Evolutionary conservation across 1,140 invertebrate species (phyloP), one percentile per base, ranked within the genome.

Genomic region (Phymorhynchus buccinoides): DNA sequence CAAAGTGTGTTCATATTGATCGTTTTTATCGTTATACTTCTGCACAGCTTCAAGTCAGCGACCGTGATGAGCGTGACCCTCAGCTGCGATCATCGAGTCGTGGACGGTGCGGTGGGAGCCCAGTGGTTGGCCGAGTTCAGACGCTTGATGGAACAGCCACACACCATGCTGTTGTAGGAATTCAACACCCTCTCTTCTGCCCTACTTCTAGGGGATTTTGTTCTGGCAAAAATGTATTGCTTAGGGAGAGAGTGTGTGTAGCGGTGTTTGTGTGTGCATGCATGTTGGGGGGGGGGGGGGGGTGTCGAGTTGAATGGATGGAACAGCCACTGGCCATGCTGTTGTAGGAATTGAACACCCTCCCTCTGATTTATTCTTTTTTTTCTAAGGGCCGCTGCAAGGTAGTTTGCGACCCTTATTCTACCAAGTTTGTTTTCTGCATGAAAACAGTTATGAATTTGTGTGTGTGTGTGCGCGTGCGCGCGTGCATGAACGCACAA

Each of bases 51-150:
- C 88, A 90, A 92, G 73, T 88, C 92, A 35, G 94, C 94, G 0
- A 94, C 94, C 82, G 92, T 95, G 22, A 95, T 96, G 95, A 94
- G 93, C 44, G 96, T 96, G 6, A 96, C 96, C 0, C 87, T 96
- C 48, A 96, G 95, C 88, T 96, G 96, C 93, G 96, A 96, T 91
- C 96, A 96, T 89, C 92, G 96, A 56, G 95, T 96, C n/a, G 95
- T 96, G 18, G 96, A 96, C 91, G 96, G 96, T 4, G 96, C 96
- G 39, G 95, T 96, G 27, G 96, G 96, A 41, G 96, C 96, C 3
- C 93, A 95, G 86, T 96, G 96, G 96, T 90, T 96, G 77, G 89
- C 94, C 41, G 94, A 95, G 85, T 96, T 96, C 92, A 95, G 94
- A 86, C 93, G 93, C 89, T 94, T 94, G 86, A 89, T 96, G 83